Evolutionary conservation across 2,113 vertebrate genomes (phyloP), one percentile per base, ranked within the genome.

Genomic region (Ploceus nigricollis): DNA sequence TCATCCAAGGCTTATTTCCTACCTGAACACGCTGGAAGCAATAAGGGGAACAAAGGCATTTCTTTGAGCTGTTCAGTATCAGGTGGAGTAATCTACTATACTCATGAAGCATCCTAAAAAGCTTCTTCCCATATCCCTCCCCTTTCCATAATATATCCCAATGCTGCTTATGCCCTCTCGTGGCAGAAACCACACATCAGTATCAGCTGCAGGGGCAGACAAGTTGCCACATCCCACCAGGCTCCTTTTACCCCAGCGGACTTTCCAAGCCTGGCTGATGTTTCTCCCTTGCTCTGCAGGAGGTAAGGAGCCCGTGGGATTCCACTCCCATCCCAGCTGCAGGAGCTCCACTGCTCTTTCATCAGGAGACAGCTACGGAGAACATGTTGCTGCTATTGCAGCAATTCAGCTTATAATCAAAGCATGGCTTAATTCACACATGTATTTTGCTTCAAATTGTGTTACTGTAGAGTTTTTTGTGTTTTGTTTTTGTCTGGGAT

Each of bases 141-240:
- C 60, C 31, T 47, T 66, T 44, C 23, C 28, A 25, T 33, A 66
- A 63, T 27, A 47, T 18, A 87, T 97, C 65, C 48, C 89, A 90
- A 75, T 73, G 94, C 79, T 57, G 33, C 84, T 90, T 75, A 89
- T 75, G 94, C 97, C 97, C 97, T 89, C 96, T 97, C 11, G 97
- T 94, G 97, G 97, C 61, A 91, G 54, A 84, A 93, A 61, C 9
- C 35, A 60, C 57, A n/a, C 54, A 77, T 23, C 13, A 54, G 30
- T 6, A 65, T 11, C 11, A 40, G 66, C 63, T 12, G 28, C 2
- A 2, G 10, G 15, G 25, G 65, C 1, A 20, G 33, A 37, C 37
- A 48, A 69, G 35, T 13, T 60, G 40, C 9, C 2, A 16, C 11
- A 2, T 70, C 58, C 54, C 63, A 40, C 7, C 1, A 1, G 15